phyloP scores from a whole-genome alignment of 2,113 vertebrate species.

The Ornithorhynchus anatinus region DNA sequence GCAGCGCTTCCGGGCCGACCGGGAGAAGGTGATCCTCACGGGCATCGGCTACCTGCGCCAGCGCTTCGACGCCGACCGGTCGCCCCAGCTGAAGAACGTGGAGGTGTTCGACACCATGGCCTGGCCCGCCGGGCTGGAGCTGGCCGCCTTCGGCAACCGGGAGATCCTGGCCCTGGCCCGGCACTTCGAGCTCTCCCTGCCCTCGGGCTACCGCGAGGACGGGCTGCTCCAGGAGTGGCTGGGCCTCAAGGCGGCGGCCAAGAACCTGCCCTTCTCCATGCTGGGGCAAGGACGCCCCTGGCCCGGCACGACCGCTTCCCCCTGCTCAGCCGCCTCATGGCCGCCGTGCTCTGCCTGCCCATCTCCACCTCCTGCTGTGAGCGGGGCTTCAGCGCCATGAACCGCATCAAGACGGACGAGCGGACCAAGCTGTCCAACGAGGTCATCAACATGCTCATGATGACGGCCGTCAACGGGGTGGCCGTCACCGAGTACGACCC shows the following conservation, averaged over 20 bases:
- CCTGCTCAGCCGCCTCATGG: conserved; percentile 28
- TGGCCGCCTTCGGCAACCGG: conserved; percentile 10
- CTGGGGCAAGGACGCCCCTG: not conserved
- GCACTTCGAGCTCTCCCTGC: conserved; percentile 22
- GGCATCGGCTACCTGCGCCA: conserved; percentile 19
- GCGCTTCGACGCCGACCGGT: conserved; percentile 1
- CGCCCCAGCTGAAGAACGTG: conserved; percentile 31
- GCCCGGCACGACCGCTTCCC: conserved; percentile 20
- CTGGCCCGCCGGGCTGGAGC: conserved; percentile 11
- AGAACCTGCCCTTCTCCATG: conserved; percentile 21
- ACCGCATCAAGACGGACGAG: conserved; percentile 30
- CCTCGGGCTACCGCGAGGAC: conserved; percentile 5
- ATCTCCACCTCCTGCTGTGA: conserved; percentile 38
- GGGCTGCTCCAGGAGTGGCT: conserved; percentile 31
- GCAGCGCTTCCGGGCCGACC: conserved; percentile 22
- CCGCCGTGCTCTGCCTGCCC: conserved; percentile 11
- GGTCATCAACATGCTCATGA: conserved; percentile 50
- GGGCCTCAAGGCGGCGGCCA: not conserved
- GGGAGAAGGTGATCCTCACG: not conserved
- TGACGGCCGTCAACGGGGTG: conserved; percentile 38
- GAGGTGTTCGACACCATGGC: conserved; percentile 42
- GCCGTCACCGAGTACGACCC: conserved; percentile 42
- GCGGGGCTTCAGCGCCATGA: conserved; percentile 39
- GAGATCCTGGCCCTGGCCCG: conserved; percentile 38
- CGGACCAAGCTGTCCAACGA: conserved; percentile 51